phyloP scores from a whole-genome alignment of 2,113 vertebrate species.

The Callocephalon fimbriatum region DNA sequence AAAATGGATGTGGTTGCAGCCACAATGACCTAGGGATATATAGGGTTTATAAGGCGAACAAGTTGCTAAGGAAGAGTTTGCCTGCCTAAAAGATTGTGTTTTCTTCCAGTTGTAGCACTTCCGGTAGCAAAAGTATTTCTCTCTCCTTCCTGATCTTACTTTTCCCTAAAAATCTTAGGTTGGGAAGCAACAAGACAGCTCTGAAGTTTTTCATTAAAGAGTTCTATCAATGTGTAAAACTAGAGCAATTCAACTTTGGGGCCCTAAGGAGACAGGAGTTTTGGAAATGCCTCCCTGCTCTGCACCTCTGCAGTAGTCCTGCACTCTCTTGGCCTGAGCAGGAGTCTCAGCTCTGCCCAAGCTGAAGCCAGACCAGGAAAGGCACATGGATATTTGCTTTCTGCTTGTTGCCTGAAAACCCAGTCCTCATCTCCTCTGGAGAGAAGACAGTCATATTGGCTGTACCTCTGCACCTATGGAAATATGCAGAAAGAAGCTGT shows the following conservation, averaged over 20 bases:
- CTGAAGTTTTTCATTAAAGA: not conserved
- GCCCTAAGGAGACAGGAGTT: not conserved
- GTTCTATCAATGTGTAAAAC: not conserved
- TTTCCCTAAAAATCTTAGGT: not conserved
- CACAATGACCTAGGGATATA: not conserved
- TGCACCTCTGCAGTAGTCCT: not conserved
- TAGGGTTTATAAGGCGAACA: not conserved
- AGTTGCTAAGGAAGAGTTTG: not conserved
- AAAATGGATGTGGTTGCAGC: not conserved
- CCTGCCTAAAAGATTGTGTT: not conserved
- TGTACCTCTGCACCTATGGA: not conserved
- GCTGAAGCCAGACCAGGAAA: not conserved
- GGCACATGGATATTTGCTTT: not conserved
- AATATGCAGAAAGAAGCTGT: not conserved
- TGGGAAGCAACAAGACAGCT: not conserved
- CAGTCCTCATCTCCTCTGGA: not conserved
- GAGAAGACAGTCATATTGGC: rapidly evolving
- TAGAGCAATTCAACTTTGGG: not conserved
- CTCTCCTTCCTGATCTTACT: not conserved
- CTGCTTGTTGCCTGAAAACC: not conserved
- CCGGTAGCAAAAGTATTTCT: not conserved
- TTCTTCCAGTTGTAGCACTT: not conserved
- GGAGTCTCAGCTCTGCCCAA: not conserved
- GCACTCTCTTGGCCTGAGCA: rapidly evolving
- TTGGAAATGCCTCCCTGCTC: not conserved